phyloP scores from a whole-genome alignment of 2,888 invertebrate species.

The Nemoura dubitans region DNA sequence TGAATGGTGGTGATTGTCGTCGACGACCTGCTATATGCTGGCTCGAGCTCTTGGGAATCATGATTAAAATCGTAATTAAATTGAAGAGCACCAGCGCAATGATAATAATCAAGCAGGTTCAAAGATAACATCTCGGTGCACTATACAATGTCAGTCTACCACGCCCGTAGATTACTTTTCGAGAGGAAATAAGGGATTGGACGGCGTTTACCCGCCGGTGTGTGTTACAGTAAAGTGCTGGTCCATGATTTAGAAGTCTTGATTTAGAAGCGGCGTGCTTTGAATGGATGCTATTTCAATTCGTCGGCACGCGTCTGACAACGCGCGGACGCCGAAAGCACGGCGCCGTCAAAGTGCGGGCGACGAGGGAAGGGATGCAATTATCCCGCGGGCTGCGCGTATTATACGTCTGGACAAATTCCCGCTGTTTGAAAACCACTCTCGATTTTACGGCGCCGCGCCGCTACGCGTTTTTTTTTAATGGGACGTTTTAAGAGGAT shows the following conservation, averaged over 20 bases:
- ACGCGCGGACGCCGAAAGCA: too few relatives aligned
- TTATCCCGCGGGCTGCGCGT: not conserved
- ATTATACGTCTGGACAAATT: not conserved
- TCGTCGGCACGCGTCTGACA: not conserved
- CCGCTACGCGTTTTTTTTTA: not conserved
- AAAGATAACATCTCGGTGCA: not conserved
- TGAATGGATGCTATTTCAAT: not conserved
- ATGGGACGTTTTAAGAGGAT: not conserved
- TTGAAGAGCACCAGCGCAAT: not conserved
- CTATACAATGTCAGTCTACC: not conserved
- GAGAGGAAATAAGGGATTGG: not conserved
- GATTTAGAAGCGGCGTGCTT: not conserved
- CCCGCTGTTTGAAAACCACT: not conserved
- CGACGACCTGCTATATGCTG: not conserved
- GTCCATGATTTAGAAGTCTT: not conserved
- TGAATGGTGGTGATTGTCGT: not conserved
- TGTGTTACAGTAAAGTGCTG: not conserved
- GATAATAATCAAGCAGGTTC: not conserved
- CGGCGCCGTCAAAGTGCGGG: not conserved
- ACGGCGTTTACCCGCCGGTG: not conserved
- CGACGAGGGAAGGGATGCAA: not conserved
- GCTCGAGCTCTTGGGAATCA: not conserved
- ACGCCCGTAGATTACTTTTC: not conserved
- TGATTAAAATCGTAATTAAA: slow-evolving; percentile 2
- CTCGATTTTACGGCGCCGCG: not conserved